These are phyloP conservation scores for Nematopogon swammerdamellus DNA, from an alignment of 2,888 invertebrate species.

Conservation along the genomic window DNA sequence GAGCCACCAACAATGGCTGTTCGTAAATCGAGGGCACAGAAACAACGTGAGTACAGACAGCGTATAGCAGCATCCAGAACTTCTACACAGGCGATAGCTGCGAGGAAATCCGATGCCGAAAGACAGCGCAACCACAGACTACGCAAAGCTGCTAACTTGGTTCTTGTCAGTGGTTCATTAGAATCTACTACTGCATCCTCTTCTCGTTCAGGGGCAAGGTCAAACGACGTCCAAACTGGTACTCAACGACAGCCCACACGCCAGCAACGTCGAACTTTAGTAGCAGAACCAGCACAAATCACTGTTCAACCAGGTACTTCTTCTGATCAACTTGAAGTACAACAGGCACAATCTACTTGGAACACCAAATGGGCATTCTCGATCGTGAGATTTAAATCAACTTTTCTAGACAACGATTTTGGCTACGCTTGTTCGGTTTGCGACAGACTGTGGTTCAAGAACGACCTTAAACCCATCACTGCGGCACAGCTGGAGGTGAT, in stretches of 20 bases:
- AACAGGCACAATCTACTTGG: constrained; percentile 17
- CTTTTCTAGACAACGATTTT: constrained; percentile 21
- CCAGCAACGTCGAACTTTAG: constrained; percentile 11
- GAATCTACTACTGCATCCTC: not conserved
- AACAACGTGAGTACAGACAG: constrained; percentile 20
- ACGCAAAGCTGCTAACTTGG: constrained; percentile 11
- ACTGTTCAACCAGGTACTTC: constrained; percentile 9
- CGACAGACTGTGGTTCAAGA: constrained; percentile 24
- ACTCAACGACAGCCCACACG: constrained; percentile 10
- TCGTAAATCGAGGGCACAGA: constrained; percentile 14
- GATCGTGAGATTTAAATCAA: constrained; percentile 18
- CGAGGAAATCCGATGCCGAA: constrained; percentile 7
- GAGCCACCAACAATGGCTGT: constrained; percentile 7
- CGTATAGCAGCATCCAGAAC: constrained; percentile 19
- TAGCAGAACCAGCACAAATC: constrained; percentile 10
- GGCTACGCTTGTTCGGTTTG: constrained; percentile 22
- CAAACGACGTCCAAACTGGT: constrained; percentile 11
- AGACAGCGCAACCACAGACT: constrained; percentile 10
- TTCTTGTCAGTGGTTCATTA: constrained; percentile 6
- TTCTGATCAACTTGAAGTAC: constrained; percentile 11
- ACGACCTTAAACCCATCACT: constrained; percentile 23
- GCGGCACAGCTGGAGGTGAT: constrained; percentile 19
- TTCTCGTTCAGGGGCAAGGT: constrained; percentile 9
- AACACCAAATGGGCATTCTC: constrained; percentile 19
- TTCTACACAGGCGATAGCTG: constrained; percentile 14